A percentile compares a stretch with the other conserved stretches of the same genome.
phyloP scores from a whole-genome alignment of 1,140 invertebrate species.

The Cydia splendana region DNA sequence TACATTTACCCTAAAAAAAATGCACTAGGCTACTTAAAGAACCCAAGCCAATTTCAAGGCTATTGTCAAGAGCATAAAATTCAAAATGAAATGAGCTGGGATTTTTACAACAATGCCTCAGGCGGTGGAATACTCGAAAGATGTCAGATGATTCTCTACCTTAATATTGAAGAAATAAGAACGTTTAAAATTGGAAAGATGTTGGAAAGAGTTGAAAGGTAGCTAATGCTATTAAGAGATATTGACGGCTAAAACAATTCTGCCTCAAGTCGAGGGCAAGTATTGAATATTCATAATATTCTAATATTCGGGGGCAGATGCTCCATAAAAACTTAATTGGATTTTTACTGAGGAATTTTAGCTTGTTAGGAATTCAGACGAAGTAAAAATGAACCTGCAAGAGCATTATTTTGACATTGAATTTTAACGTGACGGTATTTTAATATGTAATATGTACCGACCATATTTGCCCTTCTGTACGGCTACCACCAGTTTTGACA shows the following conservation, averaged over 20 bases:
- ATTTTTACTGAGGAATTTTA: slow-evolving; percentile 12
- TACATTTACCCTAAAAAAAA: slow-evolving; percentile 14
- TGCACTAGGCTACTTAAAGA: slow-evolving; percentile 2
- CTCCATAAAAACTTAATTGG: slow-evolving; percentile 17
- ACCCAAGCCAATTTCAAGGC: neutral
- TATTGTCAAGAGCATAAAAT: neutral
- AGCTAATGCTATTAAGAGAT: slow-evolving; percentile 16
- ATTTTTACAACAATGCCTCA: slow-evolving; percentile 2
- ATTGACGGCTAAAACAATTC: slow-evolving; percentile 16
- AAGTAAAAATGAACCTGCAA: slow-evolving; percentile 1
- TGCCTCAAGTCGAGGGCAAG: slow-evolving; percentile 10
- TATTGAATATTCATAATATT: slow-evolving; percentile 17
- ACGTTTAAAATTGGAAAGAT: neutral
- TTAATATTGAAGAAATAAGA: neutral
- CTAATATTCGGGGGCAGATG: neutral
- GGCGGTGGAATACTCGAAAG: neutral
- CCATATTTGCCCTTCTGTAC: too few relatives aligned
- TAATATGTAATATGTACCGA: too few relatives aligned
- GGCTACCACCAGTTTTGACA: too few relatives aligned
- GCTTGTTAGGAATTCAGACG: neutral
- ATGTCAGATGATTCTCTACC: neutral
- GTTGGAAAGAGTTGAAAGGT: slow-evolving; percentile 4
- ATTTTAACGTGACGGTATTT: too few relatives aligned
- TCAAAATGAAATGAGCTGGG: neutral
- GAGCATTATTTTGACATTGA: neutral